phyloP scores from a whole-genome alignment of 2,797 vertebrate genomes.

The Sebastes matsubarae region DNA sequence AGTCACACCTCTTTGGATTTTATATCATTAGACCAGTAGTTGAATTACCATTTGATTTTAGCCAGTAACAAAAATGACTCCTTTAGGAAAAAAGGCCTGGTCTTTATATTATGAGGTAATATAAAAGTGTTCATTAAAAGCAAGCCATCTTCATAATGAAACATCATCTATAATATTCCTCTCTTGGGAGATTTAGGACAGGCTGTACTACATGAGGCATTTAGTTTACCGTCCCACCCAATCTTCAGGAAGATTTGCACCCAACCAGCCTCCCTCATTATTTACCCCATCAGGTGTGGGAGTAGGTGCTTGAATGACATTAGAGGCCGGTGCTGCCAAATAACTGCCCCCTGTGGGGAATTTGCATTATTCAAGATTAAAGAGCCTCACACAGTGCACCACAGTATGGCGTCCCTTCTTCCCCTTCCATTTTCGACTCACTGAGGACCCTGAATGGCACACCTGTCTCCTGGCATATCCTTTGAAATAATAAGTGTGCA shows the following conservation, averaged over 20 bases:
- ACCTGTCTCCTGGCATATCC: constrained; percentile 85
- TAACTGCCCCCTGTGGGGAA: constrained; percentile 82
- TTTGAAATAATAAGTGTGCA: constrained; percentile 82
- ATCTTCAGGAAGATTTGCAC: constrained; percentile 45
- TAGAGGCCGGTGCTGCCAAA: constrained; percentile 76
- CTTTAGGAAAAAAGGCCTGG: constrained; percentile 46
- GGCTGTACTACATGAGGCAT: constrained; percentile 8
- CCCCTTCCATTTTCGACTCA: constrained; percentile 75
- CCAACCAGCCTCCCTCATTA: constrained; percentile 72
- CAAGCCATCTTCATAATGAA: constrained; percentile 50
- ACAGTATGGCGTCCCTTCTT: constrained; percentile 73
- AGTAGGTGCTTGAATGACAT: constrained; percentile 77
- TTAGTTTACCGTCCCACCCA: constrained; percentile 12
- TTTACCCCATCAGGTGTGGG: constrained; percentile 79
- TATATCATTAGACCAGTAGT: constrained; percentile 43
- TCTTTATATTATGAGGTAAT: constrained; percentile 58
- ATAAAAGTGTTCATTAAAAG: constrained; percentile 53
- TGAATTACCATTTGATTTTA: constrained; percentile 55
- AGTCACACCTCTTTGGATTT: constrained; percentile 29
- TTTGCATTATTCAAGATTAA: constrained; percentile 86
- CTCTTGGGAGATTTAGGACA: constrained; percentile 20
- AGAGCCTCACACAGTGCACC: constrained; percentile 77
- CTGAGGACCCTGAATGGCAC: constrained; percentile 79
- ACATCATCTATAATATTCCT: constrained; percentile 24
- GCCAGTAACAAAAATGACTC: constrained; percentile 54